Evolutionary conservation across 2,113 vertebrate species (phyloP), one percentile per base, ranked within the genome.

Genomic region (Plotosus lineatus): DNA sequence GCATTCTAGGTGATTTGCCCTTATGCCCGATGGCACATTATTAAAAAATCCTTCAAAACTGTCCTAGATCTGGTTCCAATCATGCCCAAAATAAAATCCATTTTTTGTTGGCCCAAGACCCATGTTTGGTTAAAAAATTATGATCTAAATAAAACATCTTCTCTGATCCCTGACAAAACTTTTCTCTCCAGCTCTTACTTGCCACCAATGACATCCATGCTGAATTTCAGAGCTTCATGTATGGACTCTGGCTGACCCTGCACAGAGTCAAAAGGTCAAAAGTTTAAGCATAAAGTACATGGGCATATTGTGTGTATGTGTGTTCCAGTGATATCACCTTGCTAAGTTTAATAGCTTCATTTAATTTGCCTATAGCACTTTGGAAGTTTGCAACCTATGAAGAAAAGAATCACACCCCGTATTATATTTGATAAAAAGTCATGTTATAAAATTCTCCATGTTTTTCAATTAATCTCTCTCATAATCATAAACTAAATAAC

Each of bases 141-240:
- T 48, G 40, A 1, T 71, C 66, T 46, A 1, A 66, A 40, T 12
- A 38, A 38, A 66, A 40, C 36, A 9, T 11, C 2, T 36, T 11
- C 2, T 36, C 38, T 4, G 3, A 19, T n/a, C 15, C 6, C 8
- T 2, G 33, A 0, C 3, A 4, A 38, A 66, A 23, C 17, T 19
- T 36, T 19, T 53, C n/a, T 10, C 28, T 23, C 38, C 1, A 33
- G 10, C 23, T 61, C 97, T 97, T 91, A 99, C 98, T 99, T 99
- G 90, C 98, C 97, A 12, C 97, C 98, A 0, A 99, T 96, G 56
- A 99, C 94, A 5, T 99, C 97, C 98, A 98, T 98, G 21, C 96
- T 91, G 88, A 99, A 99, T 2, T 92, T 93, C 88, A 99, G 89
- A 5, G 98, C 98, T 0, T 98, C 96, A 68, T 98, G 97, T 79